Evolutionary conservation across 2,888 invertebrate genomes (phyloP).

Genomic region (Glaucopsyche alexis): DNA sequence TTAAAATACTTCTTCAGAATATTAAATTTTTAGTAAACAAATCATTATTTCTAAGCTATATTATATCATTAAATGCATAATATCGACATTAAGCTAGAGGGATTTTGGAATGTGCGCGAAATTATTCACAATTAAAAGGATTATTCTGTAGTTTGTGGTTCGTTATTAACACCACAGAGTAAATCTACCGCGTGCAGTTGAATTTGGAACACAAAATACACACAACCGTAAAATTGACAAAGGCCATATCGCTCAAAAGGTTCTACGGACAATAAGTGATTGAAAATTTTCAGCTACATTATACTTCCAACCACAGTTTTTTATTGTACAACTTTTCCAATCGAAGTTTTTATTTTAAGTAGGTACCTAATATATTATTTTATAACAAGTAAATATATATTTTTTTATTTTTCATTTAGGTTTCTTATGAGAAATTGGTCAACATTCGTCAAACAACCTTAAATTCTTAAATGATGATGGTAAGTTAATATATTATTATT

Average conservation of each 20-base stretch:
- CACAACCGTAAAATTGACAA: conserved; percentile 14
- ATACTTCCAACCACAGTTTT: neutral
- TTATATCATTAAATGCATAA: neutral
- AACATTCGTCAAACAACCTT: too few species aligned
- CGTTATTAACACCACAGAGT: neutral
- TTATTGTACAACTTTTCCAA: neutral
- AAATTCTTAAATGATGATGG: too few species aligned
- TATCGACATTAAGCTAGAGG: neutral
- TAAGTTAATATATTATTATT: too few species aligned
- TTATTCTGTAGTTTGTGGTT: conserved; percentile 7
- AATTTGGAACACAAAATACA: conserved; percentile 8
- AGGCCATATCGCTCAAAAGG: conserved; percentile 12
- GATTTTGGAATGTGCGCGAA: conserved; percentile 1
- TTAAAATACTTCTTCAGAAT: too few species aligned
- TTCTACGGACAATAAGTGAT: neutral
- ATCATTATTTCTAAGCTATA: too few species aligned
- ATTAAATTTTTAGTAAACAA: too few species aligned
- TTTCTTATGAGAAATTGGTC: too few species aligned
- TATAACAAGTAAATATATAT: too few species aligned
- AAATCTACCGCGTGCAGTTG: conserved; percentile 5
- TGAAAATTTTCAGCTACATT: neutral
- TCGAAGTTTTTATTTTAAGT: neutral
- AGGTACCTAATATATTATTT: too few species aligned
- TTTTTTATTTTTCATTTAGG: too few species aligned
- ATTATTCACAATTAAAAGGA: neutral